Conservation (phyloP, 2,888 invertebrate genomes). For the Lysandra coridon region DNA sequence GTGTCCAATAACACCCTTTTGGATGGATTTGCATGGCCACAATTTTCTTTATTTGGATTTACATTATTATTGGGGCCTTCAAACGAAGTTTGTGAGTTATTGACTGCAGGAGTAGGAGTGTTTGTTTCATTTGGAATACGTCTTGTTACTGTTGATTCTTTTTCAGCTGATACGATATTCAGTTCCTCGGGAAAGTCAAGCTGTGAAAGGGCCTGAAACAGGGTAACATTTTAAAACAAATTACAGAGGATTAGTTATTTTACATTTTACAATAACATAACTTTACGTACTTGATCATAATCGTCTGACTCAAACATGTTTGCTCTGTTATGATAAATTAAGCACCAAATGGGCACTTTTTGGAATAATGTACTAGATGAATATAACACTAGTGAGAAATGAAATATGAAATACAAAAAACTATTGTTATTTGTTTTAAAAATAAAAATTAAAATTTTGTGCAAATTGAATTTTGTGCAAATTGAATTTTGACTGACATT, state of each 20-base stretch:
- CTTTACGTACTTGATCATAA: conserved; percentile 62
- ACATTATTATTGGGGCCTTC: not conserved
- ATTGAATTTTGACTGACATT: too few species aligned
- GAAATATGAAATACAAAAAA: too few species aligned
- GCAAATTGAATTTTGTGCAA: too few species aligned
- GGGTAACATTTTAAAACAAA: not conserved
- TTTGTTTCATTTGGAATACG: not conserved
- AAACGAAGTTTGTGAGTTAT: not conserved
- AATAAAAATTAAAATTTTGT: too few species aligned
- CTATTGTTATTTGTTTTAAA: too few species aligned
- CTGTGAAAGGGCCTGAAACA: conserved; percentile 66
- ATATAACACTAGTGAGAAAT: too few species aligned
- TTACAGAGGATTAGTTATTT: too few species aligned
- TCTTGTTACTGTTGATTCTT: not conserved
- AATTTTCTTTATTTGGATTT: conserved; percentile 9
- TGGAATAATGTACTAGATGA: too few species aligned
- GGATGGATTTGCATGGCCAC: conserved; percentile 54
- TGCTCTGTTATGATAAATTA: not conserved
- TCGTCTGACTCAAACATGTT: conserved; percentile 74
- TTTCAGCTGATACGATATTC: conserved; percentile 18
- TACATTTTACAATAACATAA: not conserved
- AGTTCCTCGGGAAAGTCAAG: conserved; percentile 60
- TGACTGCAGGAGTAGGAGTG: not conserved
- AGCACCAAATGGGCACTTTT: not conserved
- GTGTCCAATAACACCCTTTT: conserved; percentile 69